A percentile compares a stretch with the other conserved stretches of the same genome.
These are phyloP conservation scores for Semnornis frantzii DNA, from an alignment of 2,113 vertebrate genomes.

Conservation along the genomic window DNA sequence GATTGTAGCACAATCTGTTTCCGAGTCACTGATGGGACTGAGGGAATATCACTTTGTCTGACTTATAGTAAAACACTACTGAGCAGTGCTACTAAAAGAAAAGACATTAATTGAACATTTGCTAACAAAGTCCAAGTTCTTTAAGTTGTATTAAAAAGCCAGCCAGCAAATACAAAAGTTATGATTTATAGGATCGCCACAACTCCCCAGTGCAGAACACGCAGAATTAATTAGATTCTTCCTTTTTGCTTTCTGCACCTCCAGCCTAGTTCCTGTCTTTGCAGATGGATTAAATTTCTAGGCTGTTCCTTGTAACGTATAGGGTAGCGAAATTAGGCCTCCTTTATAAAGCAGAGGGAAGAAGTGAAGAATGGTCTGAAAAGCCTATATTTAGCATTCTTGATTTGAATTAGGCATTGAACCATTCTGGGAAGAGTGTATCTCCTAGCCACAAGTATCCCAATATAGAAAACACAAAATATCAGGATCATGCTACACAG, in stretches of 20 bases:
- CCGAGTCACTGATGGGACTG: neutral
- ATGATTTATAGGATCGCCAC: neutral
- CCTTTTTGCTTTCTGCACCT: neutral
- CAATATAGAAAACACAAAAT: neutral
- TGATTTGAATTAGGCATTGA: neutral
- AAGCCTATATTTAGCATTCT: neutral
- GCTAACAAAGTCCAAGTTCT: neutral
- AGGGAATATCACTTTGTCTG: neutral
- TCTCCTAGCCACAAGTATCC: neutral
- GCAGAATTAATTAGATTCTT: neutral
- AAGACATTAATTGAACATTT: neutral
- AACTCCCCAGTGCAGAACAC: neutral
- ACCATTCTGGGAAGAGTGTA: neutral
- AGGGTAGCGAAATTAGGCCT: neutral
- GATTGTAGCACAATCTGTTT: neutral
- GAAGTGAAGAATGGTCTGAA: neutral
- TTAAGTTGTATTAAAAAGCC: neutral
- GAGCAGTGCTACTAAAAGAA: neutral
- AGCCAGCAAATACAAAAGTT: neutral
- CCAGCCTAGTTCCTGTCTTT: neutral
- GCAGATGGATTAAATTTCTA: neutral
- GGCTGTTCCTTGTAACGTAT: neutral
- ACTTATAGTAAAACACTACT: neutral
- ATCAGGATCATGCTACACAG: neutral
- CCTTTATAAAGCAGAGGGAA: neutral